Percentiles rank a stretch among this genome's conserved stretches.
These are phyloP conservation scores for Smittia sp. DNA, from an alignment of 2,888 invertebrate species.

Conservation along the genomic window DNA sequence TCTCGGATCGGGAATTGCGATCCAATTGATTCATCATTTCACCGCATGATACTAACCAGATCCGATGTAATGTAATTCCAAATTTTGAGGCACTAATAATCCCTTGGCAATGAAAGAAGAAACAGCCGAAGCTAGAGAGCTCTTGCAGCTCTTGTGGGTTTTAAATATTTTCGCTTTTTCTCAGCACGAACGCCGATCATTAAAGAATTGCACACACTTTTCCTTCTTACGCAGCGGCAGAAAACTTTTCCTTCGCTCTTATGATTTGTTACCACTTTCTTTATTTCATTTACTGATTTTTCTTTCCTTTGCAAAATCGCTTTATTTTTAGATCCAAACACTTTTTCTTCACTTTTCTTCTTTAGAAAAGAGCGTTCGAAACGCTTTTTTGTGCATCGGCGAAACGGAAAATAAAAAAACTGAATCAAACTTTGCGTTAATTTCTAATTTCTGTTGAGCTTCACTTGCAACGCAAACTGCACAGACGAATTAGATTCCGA, in stretches of 20 bases:
- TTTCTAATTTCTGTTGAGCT: conserved; percentile 1
- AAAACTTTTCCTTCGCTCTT: conserved; percentile 22
- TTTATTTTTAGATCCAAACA: conserved; percentile 20
- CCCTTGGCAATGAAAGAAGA: conserved; percentile 26
- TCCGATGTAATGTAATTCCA: conserved; percentile 47
- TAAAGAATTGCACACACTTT: conserved; percentile 39
- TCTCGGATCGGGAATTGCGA: background rate
- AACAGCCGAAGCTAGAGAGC: background rate
- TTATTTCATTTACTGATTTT: conserved; percentile 16
- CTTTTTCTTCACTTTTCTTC: conserved; percentile 1
- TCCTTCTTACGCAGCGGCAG: background rate
- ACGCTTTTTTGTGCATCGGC: background rate
- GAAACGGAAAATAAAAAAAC: background rate
- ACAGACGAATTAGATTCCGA: background rate
- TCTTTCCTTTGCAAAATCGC: background rate
- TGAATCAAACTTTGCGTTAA: background rate
- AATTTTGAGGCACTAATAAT: conserved; percentile 47
- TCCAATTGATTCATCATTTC: background rate
- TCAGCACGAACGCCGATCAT: conserved; percentile 20
- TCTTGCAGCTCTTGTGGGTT: background rate
- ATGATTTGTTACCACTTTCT: conserved; percentile 34
- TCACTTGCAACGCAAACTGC: background rate
- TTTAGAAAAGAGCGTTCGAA: background rate
- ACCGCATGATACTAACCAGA: conserved; percentile 45
- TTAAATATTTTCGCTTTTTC: background rate